Percentiles rank a stretch among this genome's conserved stretches.
Evolutionary conservation across 2,797 vertebrate genomes (phyloP).

Genomic region (Macrochelys suwanniensis): DNA sequence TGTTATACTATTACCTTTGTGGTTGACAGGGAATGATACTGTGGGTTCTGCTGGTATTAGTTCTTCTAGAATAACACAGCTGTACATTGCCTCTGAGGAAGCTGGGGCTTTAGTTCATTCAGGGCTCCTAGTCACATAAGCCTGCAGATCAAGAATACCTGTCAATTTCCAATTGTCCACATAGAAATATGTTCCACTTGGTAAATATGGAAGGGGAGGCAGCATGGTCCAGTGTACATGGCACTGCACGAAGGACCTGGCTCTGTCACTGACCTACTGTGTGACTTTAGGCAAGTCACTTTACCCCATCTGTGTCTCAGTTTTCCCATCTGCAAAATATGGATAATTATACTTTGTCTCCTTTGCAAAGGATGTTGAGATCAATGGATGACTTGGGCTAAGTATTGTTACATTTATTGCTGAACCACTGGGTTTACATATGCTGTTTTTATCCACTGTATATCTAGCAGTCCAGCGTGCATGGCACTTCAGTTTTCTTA

Average conservation of each 20-base stretch:
- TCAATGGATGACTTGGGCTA: background rate
- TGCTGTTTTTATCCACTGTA: background rate
- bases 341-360: background rate
- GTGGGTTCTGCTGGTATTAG: background rate
- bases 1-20: background rate
- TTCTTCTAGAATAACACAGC: background rate
- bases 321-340: background rate
- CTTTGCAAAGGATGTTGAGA: background rate
- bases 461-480: no score
- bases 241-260: background rate
- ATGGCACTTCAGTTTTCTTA: no score
- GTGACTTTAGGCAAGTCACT: background rate
- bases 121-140: background rate
- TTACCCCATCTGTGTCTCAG: background rate
- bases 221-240: background rate
- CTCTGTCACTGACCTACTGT: background rate
- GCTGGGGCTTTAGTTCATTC: background rate
- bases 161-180: background rate
- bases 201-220: background rate
- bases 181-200: background rate
- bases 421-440: background rate
- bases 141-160: background rate
- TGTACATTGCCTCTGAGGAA: background rate
- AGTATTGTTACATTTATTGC: background rate
- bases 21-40: background rate